These are phyloP conservation scores for Ceratosolen fusciceps DNA, from an alignment of 1,140 invertebrate species.

Conservation along the genomic window DNA sequence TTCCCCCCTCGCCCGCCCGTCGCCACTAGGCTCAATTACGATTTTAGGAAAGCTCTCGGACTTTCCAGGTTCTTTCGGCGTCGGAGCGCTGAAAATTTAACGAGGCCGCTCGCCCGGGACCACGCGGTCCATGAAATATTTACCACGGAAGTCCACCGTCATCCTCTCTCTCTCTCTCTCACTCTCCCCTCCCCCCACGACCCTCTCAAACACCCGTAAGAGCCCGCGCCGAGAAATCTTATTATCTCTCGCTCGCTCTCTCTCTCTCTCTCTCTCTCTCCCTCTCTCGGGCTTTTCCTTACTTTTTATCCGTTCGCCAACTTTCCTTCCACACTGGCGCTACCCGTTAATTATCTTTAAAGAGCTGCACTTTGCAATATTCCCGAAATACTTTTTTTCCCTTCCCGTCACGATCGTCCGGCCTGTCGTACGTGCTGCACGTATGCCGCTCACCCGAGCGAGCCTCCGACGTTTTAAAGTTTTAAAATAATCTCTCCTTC, in stretches of 20 bases:
- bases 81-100: background rate
- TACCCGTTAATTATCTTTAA: background rate
- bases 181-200: too few species aligned
- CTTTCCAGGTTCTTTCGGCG: background rate
- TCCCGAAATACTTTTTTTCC: background rate
- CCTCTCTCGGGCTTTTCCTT: too few species aligned
- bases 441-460: background rate
- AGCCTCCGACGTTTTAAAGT: too few species aligned
- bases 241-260: too few species aligned
- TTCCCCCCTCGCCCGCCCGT: too few species aligned
- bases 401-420: background rate
- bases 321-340: background rate
- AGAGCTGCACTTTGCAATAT: background rate
- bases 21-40: background rate
- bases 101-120: background rate
- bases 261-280: too few species aligned
- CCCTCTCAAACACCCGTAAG: too few species aligned
- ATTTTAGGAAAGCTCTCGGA: slow-evolving; percentile 9
- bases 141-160: background rate
- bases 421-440: background rate
- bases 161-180: background rate
- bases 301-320: background rate
- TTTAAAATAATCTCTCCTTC: too few species aligned
- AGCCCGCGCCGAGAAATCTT: background rate
- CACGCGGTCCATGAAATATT: background rate